phyloP scores from a whole-genome alignment of 2,113 vertebrate species.

The Heloderma charlesbogerti region DNA sequence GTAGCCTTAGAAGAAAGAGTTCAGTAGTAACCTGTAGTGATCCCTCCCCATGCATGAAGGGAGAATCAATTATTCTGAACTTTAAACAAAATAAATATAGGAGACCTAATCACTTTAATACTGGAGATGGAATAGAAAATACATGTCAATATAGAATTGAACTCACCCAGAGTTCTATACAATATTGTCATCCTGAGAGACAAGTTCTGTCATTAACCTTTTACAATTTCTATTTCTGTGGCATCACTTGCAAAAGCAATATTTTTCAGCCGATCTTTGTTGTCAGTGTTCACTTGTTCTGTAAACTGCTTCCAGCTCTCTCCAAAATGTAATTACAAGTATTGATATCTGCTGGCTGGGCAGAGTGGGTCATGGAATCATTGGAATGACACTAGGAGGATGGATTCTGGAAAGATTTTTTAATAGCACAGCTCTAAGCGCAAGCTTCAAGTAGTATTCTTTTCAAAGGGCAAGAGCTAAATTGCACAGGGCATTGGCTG shows the following conservation, averaged over 20 bases:
- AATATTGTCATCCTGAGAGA: neutral
- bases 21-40: neutral
- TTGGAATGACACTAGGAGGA: neutral
- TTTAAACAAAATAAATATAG: constrained; percentile 11
- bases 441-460: neutral
- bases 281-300: neutral
- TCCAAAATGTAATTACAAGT: neutral
- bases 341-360: neutral
- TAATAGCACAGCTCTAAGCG: neutral
- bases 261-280: neutral
- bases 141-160: neutral
- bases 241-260: neutral
- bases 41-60: neutral
- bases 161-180: neutral
- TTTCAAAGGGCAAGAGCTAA: neutral
- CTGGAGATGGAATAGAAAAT: constrained; percentile 30
- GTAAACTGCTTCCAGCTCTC: neutral
- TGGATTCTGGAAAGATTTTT: neutral
- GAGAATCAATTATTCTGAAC: neutral
- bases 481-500: neutral
- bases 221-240: neutral
- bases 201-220: neutral
- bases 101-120: neutral
- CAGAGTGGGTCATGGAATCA: neutral
- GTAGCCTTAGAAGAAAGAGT: neutral